Evolutionary conservation across 2,888 invertebrate genomes (phyloP), one percentile per base, ranked within the genome.

Genomic region (Rhopalosiphum nymphaeae): DNA sequence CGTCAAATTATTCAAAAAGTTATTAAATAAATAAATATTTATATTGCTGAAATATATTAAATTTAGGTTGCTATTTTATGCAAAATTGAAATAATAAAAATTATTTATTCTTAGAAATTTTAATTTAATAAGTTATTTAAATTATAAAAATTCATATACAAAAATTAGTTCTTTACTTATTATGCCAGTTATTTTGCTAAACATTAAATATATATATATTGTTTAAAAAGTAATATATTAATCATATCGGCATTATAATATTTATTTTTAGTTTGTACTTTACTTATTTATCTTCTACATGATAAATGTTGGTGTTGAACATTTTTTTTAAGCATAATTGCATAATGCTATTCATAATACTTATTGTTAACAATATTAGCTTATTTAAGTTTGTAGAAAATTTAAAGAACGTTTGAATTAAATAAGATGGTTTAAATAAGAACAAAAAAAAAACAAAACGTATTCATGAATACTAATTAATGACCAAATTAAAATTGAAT

Each of bases 391-490:
- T 67, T 67, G 67, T n/a, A 67, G 1, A 13, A 7, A n/a, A n/a
- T 67, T 67, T n/a, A n/a, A n/a, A n/a, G 13, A 67, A n/a, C 67
- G 61, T 11, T 61, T 0, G 11, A 67, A n/a, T n/a, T n/a, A n/a
- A n/a, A 67, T n/a, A 67, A 67, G 67, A 67, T 67, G 16, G 16
- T n/a, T 67, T n/a, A n/a, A 67, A 67, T n/a, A n/a, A 67, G n/a
- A 67, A 67, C 61, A n/a, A 67, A 67, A 61, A 67, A 67, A 61
- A 67, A 67, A 57, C n/a, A 67, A 67, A 67, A 16, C 67, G n/a
- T n/a, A 67, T n/a, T 67, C 67, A 67, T 67, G 67, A n/a, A 67
- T 67, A 67, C n/a, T 67, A 16, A n/a, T 67, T n/a, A n/a, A 67
- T 67, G n/a, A n/a, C 67, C 67, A 7, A 67, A n/a, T 67, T 67